Conservation (phyloP, 2,113 vertebrate species). For the Campylorhamphus procurvoides region DNA sequence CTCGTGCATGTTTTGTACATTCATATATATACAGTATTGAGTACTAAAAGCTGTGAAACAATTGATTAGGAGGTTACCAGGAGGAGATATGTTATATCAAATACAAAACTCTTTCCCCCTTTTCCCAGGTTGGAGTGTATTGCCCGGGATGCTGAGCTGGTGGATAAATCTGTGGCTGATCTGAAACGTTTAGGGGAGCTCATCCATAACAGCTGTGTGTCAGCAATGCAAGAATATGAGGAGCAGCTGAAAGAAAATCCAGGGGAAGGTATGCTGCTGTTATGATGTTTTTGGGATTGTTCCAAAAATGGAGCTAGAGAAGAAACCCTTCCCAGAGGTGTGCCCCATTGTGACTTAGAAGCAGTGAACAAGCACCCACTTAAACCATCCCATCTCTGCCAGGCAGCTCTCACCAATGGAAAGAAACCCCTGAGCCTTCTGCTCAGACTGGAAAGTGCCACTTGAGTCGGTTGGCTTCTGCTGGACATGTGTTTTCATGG, state of each 20-base stretch:
- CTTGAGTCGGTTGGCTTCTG: neutral
- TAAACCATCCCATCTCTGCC: neutral
- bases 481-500: neutral
- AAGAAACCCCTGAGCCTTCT: neutral
- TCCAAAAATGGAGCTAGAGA: neutral
- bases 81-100: neutral
- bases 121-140: slow-evolving; percentile 89
- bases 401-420: neutral
- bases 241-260: slow-evolving; percentile 95
- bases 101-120: neutral
- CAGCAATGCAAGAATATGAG: slow-evolving; percentile 94
- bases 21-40: neutral
- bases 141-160: slow-evolving; percentile 95
- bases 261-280: slow-evolving; percentile 81
- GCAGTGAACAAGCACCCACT: neutral
- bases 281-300: neutral
- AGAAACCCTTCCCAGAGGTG: neutral
- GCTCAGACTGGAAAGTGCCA: neutral
- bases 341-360: neutral
- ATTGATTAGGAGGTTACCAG: neutral
- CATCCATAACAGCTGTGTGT: slow-evolving; percentile 90
- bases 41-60: neutral
- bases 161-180: slow-evolving; percentile 97
- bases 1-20: neutral
- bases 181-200: slow-evolving; percentile 93